Conservation (phyloP, 2,797 vertebrate species). For the Sylvilagus floridanus region DNA sequence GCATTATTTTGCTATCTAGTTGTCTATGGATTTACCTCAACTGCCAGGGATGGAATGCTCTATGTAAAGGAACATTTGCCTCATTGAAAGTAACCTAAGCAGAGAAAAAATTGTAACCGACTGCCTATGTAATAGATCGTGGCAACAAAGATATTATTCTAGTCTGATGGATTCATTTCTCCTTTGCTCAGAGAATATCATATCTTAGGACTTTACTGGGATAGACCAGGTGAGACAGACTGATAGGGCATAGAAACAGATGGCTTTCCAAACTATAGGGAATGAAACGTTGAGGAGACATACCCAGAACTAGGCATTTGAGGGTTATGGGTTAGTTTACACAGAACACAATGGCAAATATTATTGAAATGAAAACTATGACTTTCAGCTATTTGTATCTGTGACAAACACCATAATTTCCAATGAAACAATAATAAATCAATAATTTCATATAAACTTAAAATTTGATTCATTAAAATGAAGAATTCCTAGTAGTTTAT, state of each 20-base stretch:
- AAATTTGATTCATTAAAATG: slow-evolving; percentile 8
- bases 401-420: slow-evolving; percentile 15
- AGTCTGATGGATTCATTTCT: slow-evolving; percentile 43
- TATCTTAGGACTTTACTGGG: neutral
- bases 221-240: neutral
- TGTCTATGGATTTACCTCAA: slow-evolving; percentile 50
- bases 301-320: neutral
- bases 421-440: slow-evolving; percentile 18
- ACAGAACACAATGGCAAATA: neutral
- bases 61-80: slow-evolving; percentile 45
- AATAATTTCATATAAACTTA: neutral
- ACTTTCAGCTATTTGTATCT: slow-evolving; percentile 7
- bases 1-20: neutral
- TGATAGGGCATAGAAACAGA: neutral
- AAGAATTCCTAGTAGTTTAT: slow-evolving; percentile 37
- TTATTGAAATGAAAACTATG: slow-evolving; percentile 11
- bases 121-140: slow-evolving; percentile 56
- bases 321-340: neutral
- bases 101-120: slow-evolving; percentile 27
- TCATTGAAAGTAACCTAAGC: slow-evolving; percentile 62
- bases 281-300: neutral
- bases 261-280: neutral
- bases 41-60: neutral
- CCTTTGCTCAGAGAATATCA: slow-evolving; percentile 34
- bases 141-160: slow-evolving; percentile 60